A percentile compares a stretch with the other conserved stretches of the same genome.
phyloP scores from a whole-genome alignment of 2,888 invertebrate species.

The Chrysopilus asiliformis region DNA sequence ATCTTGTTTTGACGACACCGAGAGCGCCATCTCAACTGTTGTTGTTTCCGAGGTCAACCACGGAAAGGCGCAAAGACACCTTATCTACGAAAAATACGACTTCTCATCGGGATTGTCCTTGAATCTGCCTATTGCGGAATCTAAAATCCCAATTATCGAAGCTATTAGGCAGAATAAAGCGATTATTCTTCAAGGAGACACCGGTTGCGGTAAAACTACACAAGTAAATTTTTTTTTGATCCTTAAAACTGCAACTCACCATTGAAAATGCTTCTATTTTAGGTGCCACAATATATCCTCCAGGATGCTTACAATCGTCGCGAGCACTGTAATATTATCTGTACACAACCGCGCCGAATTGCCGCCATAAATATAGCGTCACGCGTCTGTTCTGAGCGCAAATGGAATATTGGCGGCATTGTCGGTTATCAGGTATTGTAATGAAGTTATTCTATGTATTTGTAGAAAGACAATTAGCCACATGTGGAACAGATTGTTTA shows the following conservation, averaged over 20 bases:
- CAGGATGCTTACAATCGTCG: constrained; percentile 53
- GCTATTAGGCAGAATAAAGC: constrained; percentile 48
- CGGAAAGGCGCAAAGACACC: too few relatives aligned
- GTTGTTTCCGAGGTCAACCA: too few relatives aligned
- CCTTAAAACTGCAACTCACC: too few relatives aligned
- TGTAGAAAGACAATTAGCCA: too few relatives aligned
- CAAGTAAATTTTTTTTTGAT: too few relatives aligned
- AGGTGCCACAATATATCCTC: constrained; percentile 80
- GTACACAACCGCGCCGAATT: constrained; percentile 88
- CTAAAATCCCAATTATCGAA: constrained; percentile 46
- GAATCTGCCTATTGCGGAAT: constrained; percentile 30
- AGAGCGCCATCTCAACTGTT: too few relatives aligned
- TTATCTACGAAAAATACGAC: too few relatives aligned
- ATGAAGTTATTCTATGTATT: too few relatives aligned
- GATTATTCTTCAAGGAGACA: constrained; percentile 77
- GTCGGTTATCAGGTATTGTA: constrained; percentile 90
- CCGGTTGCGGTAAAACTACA: constrained; percentile 91
- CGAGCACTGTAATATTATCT: constrained; percentile 68
- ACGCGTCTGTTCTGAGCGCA: constrained; percentile 69
- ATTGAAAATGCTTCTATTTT: too few relatives aligned
- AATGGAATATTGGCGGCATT: constrained; percentile 67
- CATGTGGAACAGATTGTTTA: too few relatives aligned
- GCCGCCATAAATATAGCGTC: constrained; percentile 83
- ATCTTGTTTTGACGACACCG: too few relatives aligned
- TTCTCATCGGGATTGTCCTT: too few relatives aligned